These are phyloP conservation scores for Xylophagus ater DNA, from an alignment of 2,888 invertebrate genomes.

Conservation along the genomic window DNA sequence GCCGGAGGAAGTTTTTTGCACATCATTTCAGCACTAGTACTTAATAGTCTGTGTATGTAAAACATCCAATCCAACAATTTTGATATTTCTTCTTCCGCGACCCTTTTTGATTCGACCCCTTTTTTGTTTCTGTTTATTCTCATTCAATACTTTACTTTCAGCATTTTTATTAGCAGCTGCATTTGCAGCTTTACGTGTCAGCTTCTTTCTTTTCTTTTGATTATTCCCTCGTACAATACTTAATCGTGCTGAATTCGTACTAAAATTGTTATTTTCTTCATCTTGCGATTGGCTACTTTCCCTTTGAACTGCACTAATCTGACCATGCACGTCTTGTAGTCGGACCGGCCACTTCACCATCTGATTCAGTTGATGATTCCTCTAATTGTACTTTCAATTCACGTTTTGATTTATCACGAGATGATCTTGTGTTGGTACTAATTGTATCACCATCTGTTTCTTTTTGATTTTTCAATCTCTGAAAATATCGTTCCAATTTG, in stretches of 20 bases:
- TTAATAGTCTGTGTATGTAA: constrained; percentile 83
- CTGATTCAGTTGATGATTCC: constrained; percentile 27
- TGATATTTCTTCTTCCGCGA: constrained; percentile 53
- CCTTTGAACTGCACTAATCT: constrained; percentile 53
- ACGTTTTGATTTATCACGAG: constrained; percentile 41
- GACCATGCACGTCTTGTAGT: constrained; percentile 67
- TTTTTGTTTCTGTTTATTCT: constrained; percentile 20
- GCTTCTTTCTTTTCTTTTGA: constrained; percentile 37
- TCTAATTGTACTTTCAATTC: constrained; percentile 40
- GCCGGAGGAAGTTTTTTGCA: constrained; percentile 72
- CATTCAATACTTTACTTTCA: constrained; percentile 19
- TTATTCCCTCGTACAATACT: constrained; percentile 24
- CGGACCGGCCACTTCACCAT: constrained; percentile 46
- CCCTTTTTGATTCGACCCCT: constrained; percentile 55
- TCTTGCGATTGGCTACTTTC: constrained; percentile 53
- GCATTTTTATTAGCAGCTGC: constrained; percentile 21
- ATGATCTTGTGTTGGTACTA: constrained; percentile 26
- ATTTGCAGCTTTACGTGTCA: constrained; percentile 37
- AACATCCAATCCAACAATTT: constrained; percentile 78
- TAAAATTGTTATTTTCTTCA: constrained; percentile 41
- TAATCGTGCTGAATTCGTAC: constrained; percentile 24
- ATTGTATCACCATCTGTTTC: constrained; percentile 40
- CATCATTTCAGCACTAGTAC: constrained; percentile 64
- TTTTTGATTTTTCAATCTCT: constrained; percentile 84
- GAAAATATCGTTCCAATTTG: constrained; percentile 92